Conservation (phyloP, 2,113 vertebrate species). For the Azemiops feae region DNA sequence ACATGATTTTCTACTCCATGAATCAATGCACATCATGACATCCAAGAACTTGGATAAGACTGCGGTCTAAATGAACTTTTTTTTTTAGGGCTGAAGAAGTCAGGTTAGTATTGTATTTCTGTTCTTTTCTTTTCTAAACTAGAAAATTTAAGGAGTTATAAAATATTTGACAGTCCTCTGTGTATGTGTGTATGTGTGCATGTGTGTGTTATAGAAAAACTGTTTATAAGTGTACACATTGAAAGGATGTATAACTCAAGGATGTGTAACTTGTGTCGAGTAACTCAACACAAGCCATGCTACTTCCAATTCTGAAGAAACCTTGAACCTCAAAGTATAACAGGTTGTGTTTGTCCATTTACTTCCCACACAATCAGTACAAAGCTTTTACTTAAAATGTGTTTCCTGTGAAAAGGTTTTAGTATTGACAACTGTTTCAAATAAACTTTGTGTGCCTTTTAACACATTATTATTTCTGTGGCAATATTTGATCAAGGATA, state of each 20-base stretch:
- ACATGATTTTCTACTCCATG: background rate
- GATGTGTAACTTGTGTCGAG: too few species aligned
- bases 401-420: background rate
- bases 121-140: background rate
- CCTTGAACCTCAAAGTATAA: background rate
- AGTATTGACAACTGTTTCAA: background rate
- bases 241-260: too few species aligned
- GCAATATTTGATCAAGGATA: background rate
- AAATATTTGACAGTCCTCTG: background rate
- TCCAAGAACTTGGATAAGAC: background rate
- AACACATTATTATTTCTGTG: background rate
- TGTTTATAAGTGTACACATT: background rate
- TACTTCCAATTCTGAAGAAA: background rate
- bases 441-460: background rate
- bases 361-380: background rate
- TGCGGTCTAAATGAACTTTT: background rate
- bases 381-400: background rate
- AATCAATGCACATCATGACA: background rate
- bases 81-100: background rate
- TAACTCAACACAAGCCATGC: background rate
- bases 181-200: background rate
- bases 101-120: background rate
- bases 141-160: background rate
- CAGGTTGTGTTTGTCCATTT: background rate
- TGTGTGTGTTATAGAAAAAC: too few species aligned